Evolutionary conservation across 2,797 vertebrate species (phyloP), one percentile per base, ranked within the genome.

Genomic region (Mastacembelus armatus): DNA sequence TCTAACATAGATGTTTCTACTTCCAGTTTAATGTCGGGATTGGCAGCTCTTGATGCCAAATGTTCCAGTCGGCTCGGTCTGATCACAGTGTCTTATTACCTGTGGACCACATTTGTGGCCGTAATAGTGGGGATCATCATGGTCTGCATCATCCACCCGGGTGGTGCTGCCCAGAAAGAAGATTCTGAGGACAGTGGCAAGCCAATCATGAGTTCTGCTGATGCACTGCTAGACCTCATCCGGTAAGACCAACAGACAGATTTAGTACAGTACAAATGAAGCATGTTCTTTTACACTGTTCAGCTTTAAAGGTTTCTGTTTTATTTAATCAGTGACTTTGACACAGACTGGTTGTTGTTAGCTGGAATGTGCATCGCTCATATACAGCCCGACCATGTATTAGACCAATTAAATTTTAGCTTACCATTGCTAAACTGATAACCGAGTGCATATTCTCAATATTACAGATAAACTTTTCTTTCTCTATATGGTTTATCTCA

Each of bases 81-180:
- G 77, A 96, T 98, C 84, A 98, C 97, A 0, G 91, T 99, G 77
- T 97, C 97, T 0, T 99, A 99, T 72, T 99, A 99, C 89, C 91
- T 98, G 82, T 98, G 96, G 96, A 99, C 97, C 81, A 99, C 97
- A 7, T 98, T 99, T 47, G 91, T 99, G 77, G 97, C 97, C 0
- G 97, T 99, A 58, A 68, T 98, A 7, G 96, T 98, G 83, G 97
- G 97, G 27, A 99, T 99, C 84, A 80, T 98, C 86, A 96, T 99
- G 96, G 97, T 98, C 12, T 96, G 95, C 76, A 92, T 96, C 84
- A 98, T 99, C 86, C 97, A 99, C 71, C 97, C 97, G 0, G 97
- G 97, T 0, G 95, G 96, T 2, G 95, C 95, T 0, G 97, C 97
- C 6, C 96, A 97, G 90, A 98, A 98, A 73, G 97, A 98, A 78